These are phyloP conservation scores for Micromys minutus DNA, from an alignment of 2,113 vertebrate species.

Conservation along the genomic window DNA sequence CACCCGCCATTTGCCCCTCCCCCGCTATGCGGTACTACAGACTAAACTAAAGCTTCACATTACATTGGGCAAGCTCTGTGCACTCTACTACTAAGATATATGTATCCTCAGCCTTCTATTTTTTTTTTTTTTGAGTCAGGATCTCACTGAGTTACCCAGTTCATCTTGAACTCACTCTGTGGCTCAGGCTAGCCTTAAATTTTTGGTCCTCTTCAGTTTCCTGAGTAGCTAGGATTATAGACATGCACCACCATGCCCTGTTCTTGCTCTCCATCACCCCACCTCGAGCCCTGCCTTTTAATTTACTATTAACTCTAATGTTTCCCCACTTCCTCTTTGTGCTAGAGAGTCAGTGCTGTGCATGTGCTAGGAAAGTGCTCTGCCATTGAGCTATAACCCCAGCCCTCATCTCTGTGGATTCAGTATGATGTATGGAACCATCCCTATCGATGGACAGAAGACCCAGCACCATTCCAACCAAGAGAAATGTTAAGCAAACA, in stretches of 20 bases:
- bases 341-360: background rate
- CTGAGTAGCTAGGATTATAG: background rate
- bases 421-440: background rate
- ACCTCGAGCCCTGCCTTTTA: background rate
- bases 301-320: background rate
- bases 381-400: background rate
- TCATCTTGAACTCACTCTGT: background rate
- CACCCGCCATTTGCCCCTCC: background rate
- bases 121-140: background rate
- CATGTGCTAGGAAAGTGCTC: background rate
- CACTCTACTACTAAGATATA: background rate
- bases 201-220: background rate
- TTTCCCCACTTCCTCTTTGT: conserved; percentile 14
- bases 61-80: background rate
- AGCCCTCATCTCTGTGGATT: background rate
- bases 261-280: background rate
- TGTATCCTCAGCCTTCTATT: background rate
- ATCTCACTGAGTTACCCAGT: background rate
- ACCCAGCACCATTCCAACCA: background rate
- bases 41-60: background rate
- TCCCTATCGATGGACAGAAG: background rate
- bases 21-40: too few species aligned
- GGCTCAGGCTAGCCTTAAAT: background rate
- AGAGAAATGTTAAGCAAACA: background rate
- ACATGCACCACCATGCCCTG: background rate